A percentile compares a stretch with the other conserved stretches of the same genome.
These are phyloP conservation scores for Oligia fasciuncula DNA, from an alignment of 2,888 invertebrate genomes.

Conservation along the genomic window DNA sequence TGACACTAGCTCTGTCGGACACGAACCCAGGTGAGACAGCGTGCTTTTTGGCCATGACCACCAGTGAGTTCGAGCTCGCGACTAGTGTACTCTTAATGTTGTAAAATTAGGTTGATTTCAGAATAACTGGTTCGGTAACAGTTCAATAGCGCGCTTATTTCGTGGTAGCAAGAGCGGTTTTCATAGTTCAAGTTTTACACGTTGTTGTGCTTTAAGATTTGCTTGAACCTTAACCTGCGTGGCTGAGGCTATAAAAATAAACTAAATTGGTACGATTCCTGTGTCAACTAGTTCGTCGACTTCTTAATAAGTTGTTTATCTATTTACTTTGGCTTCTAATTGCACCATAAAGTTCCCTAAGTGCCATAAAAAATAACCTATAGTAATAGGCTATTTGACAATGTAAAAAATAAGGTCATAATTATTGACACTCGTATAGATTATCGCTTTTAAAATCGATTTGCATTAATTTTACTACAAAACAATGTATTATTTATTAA, in stretches of 20 bases:
- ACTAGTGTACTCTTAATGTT: neutral
- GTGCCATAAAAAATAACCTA: neutral
- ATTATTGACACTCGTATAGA: no score
- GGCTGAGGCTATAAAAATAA: neutral
- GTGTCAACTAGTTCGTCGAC: neutral
- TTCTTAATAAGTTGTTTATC: neutral
- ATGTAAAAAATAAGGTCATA: no score
- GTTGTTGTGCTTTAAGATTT: neutral
- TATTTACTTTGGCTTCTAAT: neutral
- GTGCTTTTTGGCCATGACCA: no score
- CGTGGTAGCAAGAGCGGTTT: neutral
- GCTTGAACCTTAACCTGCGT: neutral
- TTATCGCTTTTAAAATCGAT: no score
- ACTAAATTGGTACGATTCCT: neutral
- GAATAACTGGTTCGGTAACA: neutral
- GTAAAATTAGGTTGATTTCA: neutral
- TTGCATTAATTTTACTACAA: no score
- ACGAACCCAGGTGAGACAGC: no score
- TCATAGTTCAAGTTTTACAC: neutral
- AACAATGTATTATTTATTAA: no score
- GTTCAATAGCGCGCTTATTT: neutral
- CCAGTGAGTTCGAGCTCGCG: no score
- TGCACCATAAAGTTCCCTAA: neutral
- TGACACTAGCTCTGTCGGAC: no score
- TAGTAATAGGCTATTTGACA: no score